A percentile compares a stretch with the other conserved stretches of the same genome.
phyloP scores from a whole-genome alignment of 2,113 vertebrate species.

The Prietella phreatophila region DNA sequence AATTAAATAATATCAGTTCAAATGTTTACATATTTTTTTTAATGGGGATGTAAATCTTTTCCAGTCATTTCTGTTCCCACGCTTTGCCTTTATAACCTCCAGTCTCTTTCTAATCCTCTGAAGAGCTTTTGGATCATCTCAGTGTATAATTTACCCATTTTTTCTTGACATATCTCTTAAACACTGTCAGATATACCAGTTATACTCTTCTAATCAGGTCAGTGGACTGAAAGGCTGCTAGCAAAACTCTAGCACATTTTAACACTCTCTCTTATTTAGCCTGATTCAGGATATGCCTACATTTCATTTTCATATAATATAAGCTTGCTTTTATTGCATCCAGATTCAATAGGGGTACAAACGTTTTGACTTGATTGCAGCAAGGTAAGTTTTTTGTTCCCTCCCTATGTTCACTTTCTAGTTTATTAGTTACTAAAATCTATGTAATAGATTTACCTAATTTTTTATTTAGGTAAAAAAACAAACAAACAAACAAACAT shows the following conservation, averaged over 20 bases:
- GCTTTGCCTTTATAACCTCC: background rate
- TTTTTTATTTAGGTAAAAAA: background rate
- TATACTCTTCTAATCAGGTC: background rate
- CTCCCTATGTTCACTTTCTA: background rate
- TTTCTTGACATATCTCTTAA: background rate
- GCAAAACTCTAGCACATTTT: background rate
- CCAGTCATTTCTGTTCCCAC: background rate
- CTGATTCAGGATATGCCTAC: background rate
- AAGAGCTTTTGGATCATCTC: background rate
- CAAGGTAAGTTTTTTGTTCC: background rate
- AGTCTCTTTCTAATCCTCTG: background rate
- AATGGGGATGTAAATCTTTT: background rate
- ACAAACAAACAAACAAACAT: background rate
- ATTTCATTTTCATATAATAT: background rate
- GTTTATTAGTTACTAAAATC: background rate
- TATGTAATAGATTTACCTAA: background rate
- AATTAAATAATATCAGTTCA: background rate
- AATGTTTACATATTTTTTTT: background rate
- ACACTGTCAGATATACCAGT: background rate
- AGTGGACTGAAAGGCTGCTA: background rate
- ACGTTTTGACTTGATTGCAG: background rate
- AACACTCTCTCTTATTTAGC: background rate
- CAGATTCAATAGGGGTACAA: background rate
- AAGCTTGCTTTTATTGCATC: background rate
- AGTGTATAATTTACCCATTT: background rate